Evolutionary conservation across 2,797 vertebrate genomes (phyloP), one percentile per base, ranked within the genome.

Genomic region (Alosa sapidissima): DNA sequence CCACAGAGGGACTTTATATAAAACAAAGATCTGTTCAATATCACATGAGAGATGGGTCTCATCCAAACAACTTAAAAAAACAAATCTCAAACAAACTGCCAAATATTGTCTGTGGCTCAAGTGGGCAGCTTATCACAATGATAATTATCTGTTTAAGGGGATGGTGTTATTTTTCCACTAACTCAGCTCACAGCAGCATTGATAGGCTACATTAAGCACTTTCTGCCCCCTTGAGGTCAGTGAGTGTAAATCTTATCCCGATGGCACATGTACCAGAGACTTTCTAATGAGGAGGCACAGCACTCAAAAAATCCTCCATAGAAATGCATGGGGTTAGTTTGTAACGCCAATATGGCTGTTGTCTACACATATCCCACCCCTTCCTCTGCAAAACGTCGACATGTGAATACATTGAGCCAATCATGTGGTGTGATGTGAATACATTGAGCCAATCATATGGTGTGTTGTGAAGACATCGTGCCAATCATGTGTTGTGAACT

Each of bases 141-240:
- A 24, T 21, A 16, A 28, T 78, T 21, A 24, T 47, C 72, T 36
- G 1, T 14, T 36, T 10, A n/a, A 62, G n/a, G n/a, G 58, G 58
- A 24, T 6, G n/a, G 58, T 62, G n/a, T 58, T 58, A 6, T 75
- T 75, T 45, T 78, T 41, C 13, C 36, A 19, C 8, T 41, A 6
- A 19, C 28, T 16, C 68, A 58, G 55, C 16, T 5, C 0, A 45
- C 14, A 6, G 72, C 72, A 47, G 41, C 36, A 45, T 5, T 9
- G 6, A 1, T 9, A 41, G 55, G 33, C 45, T 78, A 78, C 72
- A 21, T 78, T 8, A 36, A 45, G 72, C 41, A 5, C 16, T 19
- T 78, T 47, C 72, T 78, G 72, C 72, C 72, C 72, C 72, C 72
- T 47, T 78, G 72, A 19, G 72, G 72, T 47, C 36, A 78, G 21